These are phyloP conservation scores for Apodemia mormo DNA, from an alignment of 2,888 invertebrate species.

Conservation along the genomic window DNA sequence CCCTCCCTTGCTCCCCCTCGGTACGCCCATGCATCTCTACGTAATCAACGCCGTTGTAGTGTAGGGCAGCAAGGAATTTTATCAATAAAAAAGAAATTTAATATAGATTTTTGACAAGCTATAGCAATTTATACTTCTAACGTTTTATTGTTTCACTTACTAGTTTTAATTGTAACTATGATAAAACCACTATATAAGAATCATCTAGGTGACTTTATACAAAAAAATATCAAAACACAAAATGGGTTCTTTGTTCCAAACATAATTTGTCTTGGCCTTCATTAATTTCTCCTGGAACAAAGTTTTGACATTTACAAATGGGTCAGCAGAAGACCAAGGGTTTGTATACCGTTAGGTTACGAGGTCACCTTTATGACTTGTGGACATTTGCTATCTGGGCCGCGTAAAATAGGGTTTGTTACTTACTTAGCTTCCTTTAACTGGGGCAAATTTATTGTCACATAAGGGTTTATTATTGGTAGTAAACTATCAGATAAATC, in stretches of 20 bases:
- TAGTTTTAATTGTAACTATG: too few relatives aligned
- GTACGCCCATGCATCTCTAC: too few relatives aligned
- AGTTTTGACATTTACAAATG: slow-evolving; percentile 57
- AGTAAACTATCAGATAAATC: background rate
- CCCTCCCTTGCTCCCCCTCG: too few relatives aligned
- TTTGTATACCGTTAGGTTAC: slow-evolving; percentile 54
- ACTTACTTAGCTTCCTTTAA: slow-evolving; percentile 9
- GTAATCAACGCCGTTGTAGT: too few relatives aligned
- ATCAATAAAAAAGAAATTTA: too few relatives aligned
- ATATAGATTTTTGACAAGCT: too few relatives aligned
- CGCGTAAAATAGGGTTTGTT: slow-evolving; percentile 28
- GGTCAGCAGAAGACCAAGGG: slow-evolving; percentile 54
- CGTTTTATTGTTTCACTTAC: too few relatives aligned
- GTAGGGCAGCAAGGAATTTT: too few relatives aligned
- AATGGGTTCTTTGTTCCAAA: slow-evolving; percentile 23
- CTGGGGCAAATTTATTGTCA: background rate
- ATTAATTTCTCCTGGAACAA: slow-evolving; percentile 35
- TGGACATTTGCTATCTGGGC: slow-evolving; percentile 40
- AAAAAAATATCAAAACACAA: too few relatives aligned
- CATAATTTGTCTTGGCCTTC: slow-evolving; percentile 36
- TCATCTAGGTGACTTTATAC: too few relatives aligned
- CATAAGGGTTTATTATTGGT: background rate
- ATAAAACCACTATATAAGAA: too few relatives aligned
- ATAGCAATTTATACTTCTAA: too few relatives aligned
- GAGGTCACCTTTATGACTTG: slow-evolving; percentile 60